Conservation (phyloP, 35 echinoderm and acorn worm species). For the Heliocidaris tuberculata region DNA sequence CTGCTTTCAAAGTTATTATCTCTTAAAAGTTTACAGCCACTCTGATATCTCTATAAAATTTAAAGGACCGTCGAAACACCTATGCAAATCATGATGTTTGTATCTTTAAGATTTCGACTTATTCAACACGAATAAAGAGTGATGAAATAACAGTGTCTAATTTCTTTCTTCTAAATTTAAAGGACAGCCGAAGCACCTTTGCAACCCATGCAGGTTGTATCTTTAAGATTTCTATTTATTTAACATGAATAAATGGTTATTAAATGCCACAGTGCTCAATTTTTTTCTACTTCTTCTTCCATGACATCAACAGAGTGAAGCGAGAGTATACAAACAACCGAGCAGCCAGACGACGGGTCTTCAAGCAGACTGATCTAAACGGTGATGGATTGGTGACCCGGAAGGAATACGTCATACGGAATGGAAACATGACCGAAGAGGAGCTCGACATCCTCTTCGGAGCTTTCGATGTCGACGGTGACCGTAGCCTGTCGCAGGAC, state of each 20-base stretch:
- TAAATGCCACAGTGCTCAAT: neutral
- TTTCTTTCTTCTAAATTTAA: no score
- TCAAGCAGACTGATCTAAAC: constrained; percentile 33
- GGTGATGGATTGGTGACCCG: constrained; percentile 42
- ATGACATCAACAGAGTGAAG: constrained; percentile 16
- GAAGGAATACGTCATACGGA: constrained; percentile 45
- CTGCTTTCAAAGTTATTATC: no score
- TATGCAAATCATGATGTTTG: no score
- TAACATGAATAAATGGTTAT: neutral
- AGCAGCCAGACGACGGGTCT: constrained; percentile 10
- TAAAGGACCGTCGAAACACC: no score
- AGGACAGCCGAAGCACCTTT: no score
- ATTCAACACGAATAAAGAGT: no score
- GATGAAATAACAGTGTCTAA: no score
- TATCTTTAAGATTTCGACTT: no score
- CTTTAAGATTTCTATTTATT: neutral
- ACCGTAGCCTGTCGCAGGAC: constrained; percentile 29
- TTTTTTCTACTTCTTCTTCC: neutral
- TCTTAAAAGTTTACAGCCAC: no score
- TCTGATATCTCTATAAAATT: no score
- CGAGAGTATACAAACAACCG: constrained; percentile 41
- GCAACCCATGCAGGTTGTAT: no score
- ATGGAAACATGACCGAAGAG: constrained; percentile 45
- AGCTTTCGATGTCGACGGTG: constrained; percentile 34
- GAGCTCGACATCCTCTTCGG: constrained; percentile 47